These are phyloP conservation scores for Magallana ariakensis DNA, from an alignment of 1,140 invertebrate species.

Conservation along the genomic window DNA sequence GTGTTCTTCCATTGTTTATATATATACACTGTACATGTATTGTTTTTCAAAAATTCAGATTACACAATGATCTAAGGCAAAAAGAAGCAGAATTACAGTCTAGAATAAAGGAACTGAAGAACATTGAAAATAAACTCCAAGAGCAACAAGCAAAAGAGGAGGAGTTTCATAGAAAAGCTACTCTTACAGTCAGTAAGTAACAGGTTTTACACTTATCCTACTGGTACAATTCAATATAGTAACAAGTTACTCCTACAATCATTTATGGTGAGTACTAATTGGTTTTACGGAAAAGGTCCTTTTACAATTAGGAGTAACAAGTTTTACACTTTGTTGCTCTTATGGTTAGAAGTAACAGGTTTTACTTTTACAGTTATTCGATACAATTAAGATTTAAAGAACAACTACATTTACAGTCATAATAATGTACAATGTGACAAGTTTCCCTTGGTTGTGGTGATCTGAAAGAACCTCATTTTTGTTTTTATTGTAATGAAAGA, in stretches of 20 bases:
- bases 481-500: not conserved
- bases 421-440: no score
- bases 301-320: no score
- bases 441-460: no score
- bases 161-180: constrained; percentile 64
- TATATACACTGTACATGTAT: no score
- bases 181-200: constrained; percentile 63
- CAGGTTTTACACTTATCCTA: not conserved
- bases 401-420: no score
- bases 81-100: constrained; percentile 64
- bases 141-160: constrained; percentile 64
- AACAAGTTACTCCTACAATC: not conserved
- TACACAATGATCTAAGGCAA: constrained; percentile 61
- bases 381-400: no score
- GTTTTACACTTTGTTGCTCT: no score
- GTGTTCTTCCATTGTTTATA: no score
- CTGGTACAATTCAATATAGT: not conserved
- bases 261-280: no score
- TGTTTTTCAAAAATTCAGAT: constrained; percentile 38
- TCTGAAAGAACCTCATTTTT: not conserved
- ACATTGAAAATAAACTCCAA: constrained; percentile 61
- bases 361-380: no score
- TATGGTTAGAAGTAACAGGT: no score
- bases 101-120: constrained; percentile 63
- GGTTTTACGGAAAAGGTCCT: no score